Evolutionary conservation across 2,888 invertebrate species (phyloP), one percentile per base, ranked within the genome.

Genomic region (Lasius fuliginosus): DNA sequence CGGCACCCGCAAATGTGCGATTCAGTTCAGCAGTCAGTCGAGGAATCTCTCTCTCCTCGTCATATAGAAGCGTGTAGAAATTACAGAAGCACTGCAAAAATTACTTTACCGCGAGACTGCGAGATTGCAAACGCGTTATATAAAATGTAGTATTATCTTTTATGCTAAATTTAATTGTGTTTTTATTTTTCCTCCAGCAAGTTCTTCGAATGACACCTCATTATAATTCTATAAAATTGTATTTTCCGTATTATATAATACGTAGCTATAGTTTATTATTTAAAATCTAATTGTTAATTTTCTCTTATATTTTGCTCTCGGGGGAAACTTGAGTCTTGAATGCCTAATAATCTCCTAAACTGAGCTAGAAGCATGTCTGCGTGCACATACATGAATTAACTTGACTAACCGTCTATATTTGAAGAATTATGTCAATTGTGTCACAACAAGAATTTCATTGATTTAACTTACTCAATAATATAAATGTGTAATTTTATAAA

Each of bases 1-100:
- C 90, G 87, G 87, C 67, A 76, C 85, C 82, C 90, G 85, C 84
- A 77, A 89, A 87, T 83, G 69, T 15, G 30, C 40, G 30, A 68
- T 46, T 53, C 53, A 53, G 53, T 53, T 11, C 75, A 49, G n/a
- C 69, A 33, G 56, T 64, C 76, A 18, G 36, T 75, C 30, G 33
- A 64, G 23, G n/a, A 62, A 33, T 33, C 27, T 1, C 53, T 56
- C 71, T 42, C 42, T 42, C 49, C n/a, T 1, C 18, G 6, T 6
- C 49, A n/a, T 49, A n/a, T n/a, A n/a, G 6, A 27, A 3, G 23
- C 9, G 9, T 27, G 9, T 58, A 53, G 53, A 53, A 53, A 53
- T 53, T 53, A 53, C n/a, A 53, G 40, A 73, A 27, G 18, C 18
- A 5, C 23, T 36, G 36, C 6, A 18, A 40, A 40, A 27, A 27